A percentile compares a stretch with the other conserved stretches of the same genome.
Conservation (phyloP, 2,113 vertebrate genomes). For the Pyxicephalus adspersus region DNA sequence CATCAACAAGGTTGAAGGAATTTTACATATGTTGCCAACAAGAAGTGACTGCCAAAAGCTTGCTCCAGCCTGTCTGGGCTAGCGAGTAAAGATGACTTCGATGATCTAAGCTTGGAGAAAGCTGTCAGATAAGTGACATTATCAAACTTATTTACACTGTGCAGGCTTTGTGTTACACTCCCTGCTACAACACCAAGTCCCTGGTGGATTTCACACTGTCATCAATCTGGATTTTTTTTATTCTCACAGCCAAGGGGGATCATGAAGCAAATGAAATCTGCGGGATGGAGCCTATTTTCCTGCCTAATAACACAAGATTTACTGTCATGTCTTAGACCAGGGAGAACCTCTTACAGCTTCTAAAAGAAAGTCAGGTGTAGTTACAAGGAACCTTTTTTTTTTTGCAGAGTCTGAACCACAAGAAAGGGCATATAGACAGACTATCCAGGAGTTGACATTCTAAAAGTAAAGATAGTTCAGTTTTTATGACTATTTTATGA, state of each 20-base stretch:
- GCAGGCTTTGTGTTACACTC: constrained; percentile 8
- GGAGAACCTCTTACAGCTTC: not conserved
- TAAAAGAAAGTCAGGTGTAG: not conserved
- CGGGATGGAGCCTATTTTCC: constrained; percentile 1
- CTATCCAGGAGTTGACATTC: no score
- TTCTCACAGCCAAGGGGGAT: constrained; percentile 14
- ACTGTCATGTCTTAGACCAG: not conserved
- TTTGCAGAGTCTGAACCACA: not conserved
- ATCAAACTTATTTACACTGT: constrained; percentile 42
- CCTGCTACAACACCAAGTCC: not conserved
- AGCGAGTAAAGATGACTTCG: constrained; percentile 32
- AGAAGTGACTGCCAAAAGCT: constrained; percentile 19
- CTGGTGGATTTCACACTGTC: constrained; percentile 4
- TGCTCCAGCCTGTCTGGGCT: constrained; percentile 8
- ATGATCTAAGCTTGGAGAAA: constrained; percentile 23
- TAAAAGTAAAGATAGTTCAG: no score
- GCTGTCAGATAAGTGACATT: constrained; percentile 47
- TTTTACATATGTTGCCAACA: constrained; percentile 22
- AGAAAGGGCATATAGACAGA: not conserved
- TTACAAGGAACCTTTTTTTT: not conserved
- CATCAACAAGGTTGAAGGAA: constrained; percentile 39
- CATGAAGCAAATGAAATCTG: constrained; percentile 19
- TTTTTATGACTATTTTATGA: no score
- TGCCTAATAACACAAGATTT: constrained; percentile 23
- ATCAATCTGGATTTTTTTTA: not conserved